Conservation (phyloP, 2,888 invertebrate species). For the Hermaeophaga mercurialis region DNA sequence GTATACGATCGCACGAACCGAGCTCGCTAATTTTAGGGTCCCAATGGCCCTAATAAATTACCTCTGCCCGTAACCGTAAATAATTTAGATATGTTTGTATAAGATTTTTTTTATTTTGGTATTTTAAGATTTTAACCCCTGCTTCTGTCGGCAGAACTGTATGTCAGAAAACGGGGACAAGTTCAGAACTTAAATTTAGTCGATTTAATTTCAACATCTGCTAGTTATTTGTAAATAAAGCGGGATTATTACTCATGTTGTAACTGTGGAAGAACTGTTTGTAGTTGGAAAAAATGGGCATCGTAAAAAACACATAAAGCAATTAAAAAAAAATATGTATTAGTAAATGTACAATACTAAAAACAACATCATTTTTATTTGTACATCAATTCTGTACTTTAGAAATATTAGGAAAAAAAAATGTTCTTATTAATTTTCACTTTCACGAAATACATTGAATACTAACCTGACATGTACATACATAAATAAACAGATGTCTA, state of each 20-base stretch:
- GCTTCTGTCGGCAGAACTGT: neutral
- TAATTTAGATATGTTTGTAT: conserved; percentile 7
- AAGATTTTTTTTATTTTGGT: conserved; percentile 4
- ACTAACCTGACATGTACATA: too few relatives aligned
- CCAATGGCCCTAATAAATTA: conserved; percentile 17
- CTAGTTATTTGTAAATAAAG: conserved; percentile 39
- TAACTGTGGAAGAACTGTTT: neutral
- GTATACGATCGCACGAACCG: conserved; percentile 9
- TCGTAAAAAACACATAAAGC: too few relatives aligned
- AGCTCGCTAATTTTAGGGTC: conserved; percentile 10
- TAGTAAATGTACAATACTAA: too few relatives aligned
- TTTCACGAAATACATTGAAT: too few relatives aligned
- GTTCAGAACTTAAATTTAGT: conserved; percentile 1
- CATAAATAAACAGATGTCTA: too few relatives aligned
- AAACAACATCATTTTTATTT: too few relatives aligned
- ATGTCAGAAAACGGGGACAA: neutral
- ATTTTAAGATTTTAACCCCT: conserved; percentile 7
- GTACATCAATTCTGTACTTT: too few relatives aligned
- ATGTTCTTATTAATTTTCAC: too few relatives aligned
- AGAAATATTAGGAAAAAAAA: too few relatives aligned
- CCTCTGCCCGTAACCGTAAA: conserved; percentile 9
- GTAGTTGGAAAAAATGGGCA: neutral
- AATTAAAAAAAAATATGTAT: too few relatives aligned
- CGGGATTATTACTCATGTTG: neutral
- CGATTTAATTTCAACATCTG: conserved; percentile 35